Conservation (phyloP, 2,797 vertebrate species). For the Adrianichthys oophorus region DNA sequence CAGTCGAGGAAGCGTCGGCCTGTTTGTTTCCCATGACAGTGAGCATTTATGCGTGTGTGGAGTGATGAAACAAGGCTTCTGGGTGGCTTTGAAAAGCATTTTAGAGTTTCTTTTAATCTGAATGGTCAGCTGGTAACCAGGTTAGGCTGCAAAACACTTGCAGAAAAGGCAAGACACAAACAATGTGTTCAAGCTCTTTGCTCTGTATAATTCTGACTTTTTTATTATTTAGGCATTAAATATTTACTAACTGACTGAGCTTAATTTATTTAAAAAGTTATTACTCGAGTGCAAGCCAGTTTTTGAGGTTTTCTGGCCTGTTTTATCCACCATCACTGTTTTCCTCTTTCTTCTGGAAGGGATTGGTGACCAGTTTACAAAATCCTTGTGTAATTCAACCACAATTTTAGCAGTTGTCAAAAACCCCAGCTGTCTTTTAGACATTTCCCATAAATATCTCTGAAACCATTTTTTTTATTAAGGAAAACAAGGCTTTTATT, state of each 20-base stretch:
- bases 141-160: constrained; percentile 14
- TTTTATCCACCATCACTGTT: constrained; percentile 22
- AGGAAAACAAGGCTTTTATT: not conserved
- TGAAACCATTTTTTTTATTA: constrained; percentile 6
- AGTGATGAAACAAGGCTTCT: constrained; percentile 55
- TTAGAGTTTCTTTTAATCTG: constrained; percentile 46
- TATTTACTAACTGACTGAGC: constrained; percentile 24
- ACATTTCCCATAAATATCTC: constrained; percentile 16
- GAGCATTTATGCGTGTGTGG: constrained; percentile 29
- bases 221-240: constrained; percentile 15
- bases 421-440: constrained; percentile 12
- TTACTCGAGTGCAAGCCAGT: constrained; percentile 20
- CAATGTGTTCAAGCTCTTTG: constrained; percentile 7
- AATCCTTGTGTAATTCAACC: constrained; percentile 26
- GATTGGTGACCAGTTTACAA: constrained; percentile 26
- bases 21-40: constrained; percentile 36
- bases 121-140: constrained; percentile 45
- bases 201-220: constrained; percentile 19
- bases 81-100: constrained; percentile 43
- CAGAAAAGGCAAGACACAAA: constrained; percentile 31
- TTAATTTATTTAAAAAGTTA: constrained; percentile 30
- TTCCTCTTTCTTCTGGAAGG: constrained; percentile 9
- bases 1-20: constrained; percentile 46
- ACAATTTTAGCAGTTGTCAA: constrained; percentile 44
- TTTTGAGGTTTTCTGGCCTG: constrained; percentile 21